phyloP scores from a whole-genome alignment of 2,797 vertebrate genomes.

The Pempheris klunzingeri region DNA sequence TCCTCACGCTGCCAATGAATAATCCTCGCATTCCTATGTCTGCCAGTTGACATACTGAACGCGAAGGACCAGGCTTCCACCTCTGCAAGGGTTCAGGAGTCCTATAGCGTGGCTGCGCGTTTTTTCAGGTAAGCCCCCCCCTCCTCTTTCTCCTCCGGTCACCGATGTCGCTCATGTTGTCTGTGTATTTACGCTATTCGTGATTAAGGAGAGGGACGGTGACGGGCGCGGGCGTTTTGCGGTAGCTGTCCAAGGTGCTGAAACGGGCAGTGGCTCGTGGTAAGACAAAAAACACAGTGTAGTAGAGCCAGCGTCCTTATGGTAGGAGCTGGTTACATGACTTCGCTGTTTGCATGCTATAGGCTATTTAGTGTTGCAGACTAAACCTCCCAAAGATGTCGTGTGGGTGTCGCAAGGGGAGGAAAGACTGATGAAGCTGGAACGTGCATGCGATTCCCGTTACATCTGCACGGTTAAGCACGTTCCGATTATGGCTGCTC shows the following conservation, averaged over 20 bases:
- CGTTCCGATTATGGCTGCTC: slow-evolving; percentile 56
- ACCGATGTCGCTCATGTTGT: slow-evolving; percentile 60
- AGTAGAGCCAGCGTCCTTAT: slow-evolving; percentile 57
- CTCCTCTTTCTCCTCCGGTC: slow-evolving; percentile 42
- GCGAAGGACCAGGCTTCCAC: slow-evolving; percentile 71
- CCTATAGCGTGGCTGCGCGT: slow-evolving; percentile 71
- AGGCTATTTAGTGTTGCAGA: slow-evolving; percentile 69
- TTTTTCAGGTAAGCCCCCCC: slow-evolving; percentile 73
- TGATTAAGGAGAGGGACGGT: slow-evolving; percentile 19
- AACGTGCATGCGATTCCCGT: slow-evolving; percentile 48
- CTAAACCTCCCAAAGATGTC: slow-evolving; percentile 61
- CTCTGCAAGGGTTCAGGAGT: slow-evolving; percentile 75
- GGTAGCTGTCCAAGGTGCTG: slow-evolving; percentile 77
- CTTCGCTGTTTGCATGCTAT: slow-evolving; percentile 71
- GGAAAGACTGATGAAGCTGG: slow-evolving; percentile 47
- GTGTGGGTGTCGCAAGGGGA: slow-evolving; percentile 64
- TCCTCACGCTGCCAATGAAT: slow-evolving; percentile 77
- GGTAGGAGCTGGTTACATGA: slow-evolving; percentile 67
- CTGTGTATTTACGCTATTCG: slow-evolving; percentile 57
- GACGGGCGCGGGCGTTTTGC: slow-evolving; percentile 51
- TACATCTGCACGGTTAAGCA: slow-evolving; percentile 56
- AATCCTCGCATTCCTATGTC: slow-evolving; percentile 82
- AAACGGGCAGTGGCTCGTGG: slow-evolving; percentile 43
- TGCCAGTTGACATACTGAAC: slow-evolving; percentile 80
- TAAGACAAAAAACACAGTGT: slow-evolving; percentile 34